Evolutionary conservation across 2,113 vertebrate species (phyloP).

Genomic region (Saguinus midas): DNA sequence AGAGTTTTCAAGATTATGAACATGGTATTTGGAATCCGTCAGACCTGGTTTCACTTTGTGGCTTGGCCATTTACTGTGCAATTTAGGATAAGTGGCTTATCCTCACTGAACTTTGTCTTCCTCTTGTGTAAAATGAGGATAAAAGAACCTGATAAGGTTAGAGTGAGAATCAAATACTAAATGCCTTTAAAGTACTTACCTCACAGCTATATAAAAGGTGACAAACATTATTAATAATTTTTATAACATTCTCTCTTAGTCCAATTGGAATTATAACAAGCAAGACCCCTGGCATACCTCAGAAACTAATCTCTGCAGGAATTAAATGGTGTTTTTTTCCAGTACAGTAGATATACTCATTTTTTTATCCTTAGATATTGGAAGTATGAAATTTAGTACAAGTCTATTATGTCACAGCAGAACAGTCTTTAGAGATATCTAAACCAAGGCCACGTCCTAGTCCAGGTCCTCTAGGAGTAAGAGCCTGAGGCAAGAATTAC

Average conservation of each 20-base stretch:
- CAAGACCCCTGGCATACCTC: background rate
- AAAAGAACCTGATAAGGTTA: background rate
- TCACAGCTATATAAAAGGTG: background rate
- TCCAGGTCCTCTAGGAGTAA: background rate
- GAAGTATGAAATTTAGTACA: background rate
- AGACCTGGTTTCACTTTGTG: background rate
- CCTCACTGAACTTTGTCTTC: slow-evolving; percentile 11
- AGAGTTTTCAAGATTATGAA: background rate
- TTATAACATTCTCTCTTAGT: background rate
- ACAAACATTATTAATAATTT: background rate
- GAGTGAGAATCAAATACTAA: background rate
- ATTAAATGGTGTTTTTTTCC: background rate
- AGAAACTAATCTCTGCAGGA: background rate
- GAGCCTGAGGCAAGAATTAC: background rate
- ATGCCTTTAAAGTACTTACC: background rate
- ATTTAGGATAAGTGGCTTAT: background rate
- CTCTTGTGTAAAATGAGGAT: background rate
- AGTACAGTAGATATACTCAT: background rate
- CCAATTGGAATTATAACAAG: background rate
- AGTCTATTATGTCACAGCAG: background rate
- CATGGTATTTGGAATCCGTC: background rate
- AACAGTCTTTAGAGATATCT: background rate
- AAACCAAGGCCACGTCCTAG: background rate
- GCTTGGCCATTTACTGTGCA: background rate
- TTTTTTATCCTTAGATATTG: background rate